Conservation (phyloP, 92 coral and sea anemone genomes). For the Palythoa grandiflora region DNA sequence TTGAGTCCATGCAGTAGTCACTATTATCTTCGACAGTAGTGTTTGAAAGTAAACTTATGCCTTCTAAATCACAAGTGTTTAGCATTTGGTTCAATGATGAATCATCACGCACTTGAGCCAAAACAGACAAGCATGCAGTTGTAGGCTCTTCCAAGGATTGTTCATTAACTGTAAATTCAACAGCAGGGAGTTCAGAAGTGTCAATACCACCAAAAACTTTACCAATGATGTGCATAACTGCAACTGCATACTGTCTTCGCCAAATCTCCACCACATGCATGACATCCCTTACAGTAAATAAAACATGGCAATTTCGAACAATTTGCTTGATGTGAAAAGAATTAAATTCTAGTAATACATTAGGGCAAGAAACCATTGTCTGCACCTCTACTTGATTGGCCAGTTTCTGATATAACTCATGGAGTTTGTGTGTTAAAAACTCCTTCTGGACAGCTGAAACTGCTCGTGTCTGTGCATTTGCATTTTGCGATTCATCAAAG, state of each 20-base stretch:
- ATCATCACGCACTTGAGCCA: constrained; percentile 2
- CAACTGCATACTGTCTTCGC: constrained; percentile 65
- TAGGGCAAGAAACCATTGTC: constrained; percentile 75
- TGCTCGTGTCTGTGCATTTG: not conserved
- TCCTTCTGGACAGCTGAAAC: constrained; percentile 25
- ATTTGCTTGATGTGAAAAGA: constrained; percentile 73
- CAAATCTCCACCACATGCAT: constrained; percentile 66
- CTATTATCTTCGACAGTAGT: too few species aligned
- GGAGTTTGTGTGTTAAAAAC: constrained; percentile 28
- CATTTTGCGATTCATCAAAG: not conserved
- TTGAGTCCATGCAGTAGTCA: too few species aligned
- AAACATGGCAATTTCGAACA: constrained; percentile 36
- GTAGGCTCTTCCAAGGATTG: not conserved
- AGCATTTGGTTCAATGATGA: not conserved
- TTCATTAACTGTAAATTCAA: not conserved
- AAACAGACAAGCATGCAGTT: not conserved
- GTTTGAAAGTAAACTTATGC: not conserved
- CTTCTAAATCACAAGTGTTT: not conserved
- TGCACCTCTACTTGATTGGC: constrained; percentile 16
- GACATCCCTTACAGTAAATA: constrained; percentile 66
- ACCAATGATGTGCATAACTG: constrained; percentile 22
- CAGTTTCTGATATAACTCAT: constrained; percentile 4
- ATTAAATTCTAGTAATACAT: constrained; percentile 67
- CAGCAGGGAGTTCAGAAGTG: constrained; percentile 3
- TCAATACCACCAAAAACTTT: constrained; percentile 42